Evolutionary conservation across 2,797 vertebrate genomes (phyloP).

Genomic region (Darevskia mixta): DNA sequence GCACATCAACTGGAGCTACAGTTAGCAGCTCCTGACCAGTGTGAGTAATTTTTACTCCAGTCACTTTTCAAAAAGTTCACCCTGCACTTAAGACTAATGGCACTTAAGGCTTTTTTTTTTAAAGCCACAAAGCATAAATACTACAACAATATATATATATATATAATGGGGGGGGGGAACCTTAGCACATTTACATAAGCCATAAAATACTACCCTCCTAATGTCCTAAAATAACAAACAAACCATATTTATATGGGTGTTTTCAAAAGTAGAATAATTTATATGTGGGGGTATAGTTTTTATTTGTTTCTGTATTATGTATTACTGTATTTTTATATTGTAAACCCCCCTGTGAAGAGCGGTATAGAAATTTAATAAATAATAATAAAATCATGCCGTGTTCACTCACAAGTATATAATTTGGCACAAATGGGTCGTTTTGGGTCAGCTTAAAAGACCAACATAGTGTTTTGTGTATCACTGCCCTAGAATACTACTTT

Average conservation of each 20-base stretch:
- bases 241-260: neutral
- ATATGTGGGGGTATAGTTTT: neutral
- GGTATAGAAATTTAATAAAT: too few species aligned
- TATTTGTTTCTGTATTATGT: too few species aligned
- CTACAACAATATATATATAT: too few species aligned
- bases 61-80: neutral
- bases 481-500: neutral
- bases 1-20: neutral
- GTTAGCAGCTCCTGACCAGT: neutral
- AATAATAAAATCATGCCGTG: too few species aligned
- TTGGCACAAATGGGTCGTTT: neutral
- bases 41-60: too few species aligned
- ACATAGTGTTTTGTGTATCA: neutral
- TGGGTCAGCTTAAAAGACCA: neutral
- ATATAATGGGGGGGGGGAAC: too few species aligned
- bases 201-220: neutral
- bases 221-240: neutral
- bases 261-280: neutral
- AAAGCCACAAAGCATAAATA: neutral
- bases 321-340: too few species aligned
- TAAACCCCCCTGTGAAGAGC: too few species aligned
- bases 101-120: neutral
- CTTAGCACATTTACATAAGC: neutral
- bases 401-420: neutral
- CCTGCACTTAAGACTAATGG: neutral